phyloP scores from a whole-genome alignment of 2,797 vertebrate species.

The Miichthys miiuy region DNA sequence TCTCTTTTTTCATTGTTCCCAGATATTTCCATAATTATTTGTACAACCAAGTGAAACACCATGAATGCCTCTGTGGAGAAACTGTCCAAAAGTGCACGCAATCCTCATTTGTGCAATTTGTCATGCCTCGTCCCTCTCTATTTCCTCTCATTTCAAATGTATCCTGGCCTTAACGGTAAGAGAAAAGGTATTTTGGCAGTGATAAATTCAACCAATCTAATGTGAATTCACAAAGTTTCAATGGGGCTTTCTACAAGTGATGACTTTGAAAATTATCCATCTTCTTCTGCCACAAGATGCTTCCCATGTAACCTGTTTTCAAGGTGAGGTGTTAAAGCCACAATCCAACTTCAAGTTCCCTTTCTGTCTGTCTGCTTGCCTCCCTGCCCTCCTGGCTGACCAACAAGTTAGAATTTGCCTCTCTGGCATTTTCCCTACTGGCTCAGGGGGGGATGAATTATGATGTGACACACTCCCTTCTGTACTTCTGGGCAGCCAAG shows the following conservation, averaged over 20 bases:
- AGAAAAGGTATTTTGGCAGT: not conserved
- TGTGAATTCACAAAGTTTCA: not conserved
- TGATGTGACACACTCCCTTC: slow-evolving; percentile 74
- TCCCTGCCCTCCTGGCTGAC: slow-evolving; percentile 52
- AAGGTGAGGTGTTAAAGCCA: slow-evolving; percentile 10
- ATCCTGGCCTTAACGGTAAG: not conserved
- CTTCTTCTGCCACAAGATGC: not conserved
- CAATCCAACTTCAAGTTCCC: slow-evolving; percentile 22
- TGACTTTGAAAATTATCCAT: not conserved
- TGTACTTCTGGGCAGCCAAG: slow-evolving; percentile 72
- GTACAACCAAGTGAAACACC: not conserved
- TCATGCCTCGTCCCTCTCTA: not conserved
- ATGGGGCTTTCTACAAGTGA: not conserved
- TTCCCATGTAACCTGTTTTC: slow-evolving; percentile 25
- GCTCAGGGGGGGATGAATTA: slow-evolving; percentile 77
- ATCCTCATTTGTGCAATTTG: not conserved
- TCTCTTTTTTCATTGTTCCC: not conserved
- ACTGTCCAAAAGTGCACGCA: not conserved
- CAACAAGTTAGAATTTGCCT: slow-evolving; percentile 75
- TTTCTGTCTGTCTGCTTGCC: slow-evolving; percentile 24
- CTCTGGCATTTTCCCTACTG: slow-evolving; percentile 71
- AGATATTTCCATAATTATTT: not conserved
- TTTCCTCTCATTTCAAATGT: not conserved
- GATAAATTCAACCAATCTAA: not conserved
- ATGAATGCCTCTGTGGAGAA: not conserved